phyloP scores from a whole-genome alignment of 30 jellyfish, hydroid and myxozoan species.

The Clytia hemisphaerica region DNA sequence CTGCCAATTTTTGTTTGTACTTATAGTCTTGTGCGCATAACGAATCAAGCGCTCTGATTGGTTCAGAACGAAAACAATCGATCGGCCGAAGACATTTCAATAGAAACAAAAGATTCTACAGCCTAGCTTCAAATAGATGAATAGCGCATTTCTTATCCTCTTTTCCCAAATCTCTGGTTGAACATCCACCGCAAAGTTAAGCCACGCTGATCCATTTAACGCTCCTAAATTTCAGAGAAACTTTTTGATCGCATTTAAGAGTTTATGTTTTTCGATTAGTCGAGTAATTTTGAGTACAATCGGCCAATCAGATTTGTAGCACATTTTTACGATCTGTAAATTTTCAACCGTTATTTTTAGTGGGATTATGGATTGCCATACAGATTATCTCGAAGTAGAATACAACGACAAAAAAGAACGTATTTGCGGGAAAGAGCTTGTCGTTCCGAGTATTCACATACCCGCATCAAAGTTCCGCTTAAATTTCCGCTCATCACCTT shows the following conservation, averaged over 20 bases:
- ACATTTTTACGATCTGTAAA: not conserved
- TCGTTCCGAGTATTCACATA: slow-evolving; percentile 21
- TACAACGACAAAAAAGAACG: slow-evolving; percentile 57
- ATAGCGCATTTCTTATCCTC: no score
- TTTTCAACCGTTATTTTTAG: slow-evolving; percentile 11
- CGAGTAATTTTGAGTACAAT: not conserved
- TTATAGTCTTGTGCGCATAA: no score
- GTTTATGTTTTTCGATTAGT: not conserved
- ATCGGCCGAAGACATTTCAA: no score
- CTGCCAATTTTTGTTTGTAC: no score
- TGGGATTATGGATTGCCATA: slow-evolving; percentile 37
- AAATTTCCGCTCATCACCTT: slow-evolving; percentile 53
- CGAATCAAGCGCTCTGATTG: no score
- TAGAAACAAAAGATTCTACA: no score
- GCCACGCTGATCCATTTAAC: no score
- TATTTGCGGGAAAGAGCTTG: slow-evolving; percentile 50
- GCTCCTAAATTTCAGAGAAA: not conserved
- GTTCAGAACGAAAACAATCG: no score
- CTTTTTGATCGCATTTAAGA: not conserved
- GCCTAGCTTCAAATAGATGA: no score
- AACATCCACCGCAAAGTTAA: no score
- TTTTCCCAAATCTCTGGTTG: no score
- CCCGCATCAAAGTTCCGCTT: slow-evolving; percentile 40
- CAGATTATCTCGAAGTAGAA: slow-evolving; percentile 57
- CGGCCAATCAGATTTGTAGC: not conserved